Evolutionary conservation across 1,140 invertebrate genomes (phyloP), one percentile per base, ranked within the genome.

Genomic region (Popillia japonica): DNA sequence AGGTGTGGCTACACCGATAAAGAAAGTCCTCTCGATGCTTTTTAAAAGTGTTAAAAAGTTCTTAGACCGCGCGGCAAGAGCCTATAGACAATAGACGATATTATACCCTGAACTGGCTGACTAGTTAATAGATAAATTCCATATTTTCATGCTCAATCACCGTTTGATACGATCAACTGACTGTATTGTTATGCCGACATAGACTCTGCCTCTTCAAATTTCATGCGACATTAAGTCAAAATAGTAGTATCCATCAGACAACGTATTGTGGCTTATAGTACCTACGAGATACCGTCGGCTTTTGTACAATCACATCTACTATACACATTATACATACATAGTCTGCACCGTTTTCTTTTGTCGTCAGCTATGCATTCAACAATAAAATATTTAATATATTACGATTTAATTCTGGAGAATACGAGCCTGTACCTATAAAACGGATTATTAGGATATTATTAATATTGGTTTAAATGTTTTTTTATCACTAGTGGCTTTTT

Each of bases 211-310:
- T 85, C 82, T 83, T 84, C 82, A 83, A 85, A 85, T 85, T 85
- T 85, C 84, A 85, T 85, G 84, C 84, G 84, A 84, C 83, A 84
- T 85, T 85, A 85, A 84, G 79, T 83, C 84, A 83, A 83, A 85
- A 85, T 84, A 83, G 81, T 83, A 79, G 83, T 82, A 83, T 84
- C 82, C 80, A 83, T 83, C 80, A 83, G 78, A 79, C 75, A 23
- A n/a, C 42, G 27, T 42, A 75, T 75, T 75, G 74, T 75, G 74
- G 72, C 27, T 20, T 20, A 20, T n/a, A 10, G 23, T 27, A 64
- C n/a, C n/a, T n/a, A n/a, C n/a, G n/a, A n/a, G n/a, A 22, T 20
- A 40, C 72, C 23, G 72, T 11, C 72, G 72, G 72, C 72, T 20
- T 73, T 41, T 20, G 10, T 41, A 73, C 72, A 73, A 73, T 73